These are phyloP conservation scores for Calliopum simillimum DNA, from an alignment of 2,888 invertebrate species.

Conservation along the genomic window DNA sequence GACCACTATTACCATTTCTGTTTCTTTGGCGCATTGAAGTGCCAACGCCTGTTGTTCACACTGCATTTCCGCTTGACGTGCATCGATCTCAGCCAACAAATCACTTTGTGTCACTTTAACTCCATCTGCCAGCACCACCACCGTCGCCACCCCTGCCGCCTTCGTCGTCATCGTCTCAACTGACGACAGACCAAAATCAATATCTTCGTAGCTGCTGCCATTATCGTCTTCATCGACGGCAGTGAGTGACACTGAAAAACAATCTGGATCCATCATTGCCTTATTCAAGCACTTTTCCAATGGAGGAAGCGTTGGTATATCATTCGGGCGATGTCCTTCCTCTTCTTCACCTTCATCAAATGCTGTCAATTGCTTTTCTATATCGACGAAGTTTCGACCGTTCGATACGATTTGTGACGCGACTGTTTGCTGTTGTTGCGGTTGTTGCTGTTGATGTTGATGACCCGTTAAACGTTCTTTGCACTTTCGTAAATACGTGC, in stretches of 20 bases:
- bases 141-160: neutral
- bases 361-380: slow-evolving; percentile 18
- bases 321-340: slow-evolving; percentile 7
- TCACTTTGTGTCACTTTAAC: slow-evolving; percentile 35
- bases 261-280: slow-evolving; percentile 4
- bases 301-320: slow-evolving; percentile 27
- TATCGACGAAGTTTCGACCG: neutral
- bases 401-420: slow-evolving; percentile 31
- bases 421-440: slow-evolving; percentile 28
- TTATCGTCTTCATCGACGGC: slow-evolving; percentile 34
- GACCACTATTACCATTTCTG: slow-evolving; percentile 38
- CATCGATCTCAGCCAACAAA: slow-evolving; percentile 41
- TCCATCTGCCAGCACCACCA: neutral
- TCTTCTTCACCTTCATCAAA: slow-evolving; percentile 7
- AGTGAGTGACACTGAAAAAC: neutral
- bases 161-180: slow-evolving; percentile 4
- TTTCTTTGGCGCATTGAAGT: slow-evolving; percentile 44
- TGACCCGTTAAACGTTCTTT: slow-evolving; percentile 66
- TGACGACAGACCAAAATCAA: slow-evolving; percentile 47
- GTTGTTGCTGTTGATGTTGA: slow-evolving; percentile 48
- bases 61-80: slow-evolving; percentile 29
- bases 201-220: slow-evolving; percentile 45
- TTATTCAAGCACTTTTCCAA: slow-evolving; percentile 27
- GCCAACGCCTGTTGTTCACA: slow-evolving; percentile 33
- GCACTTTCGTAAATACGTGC: slow-evolving; percentile 65